phyloP scores from a whole-genome alignment of 2,113 vertebrate species.

The Eptesicus fuscus region DNA sequence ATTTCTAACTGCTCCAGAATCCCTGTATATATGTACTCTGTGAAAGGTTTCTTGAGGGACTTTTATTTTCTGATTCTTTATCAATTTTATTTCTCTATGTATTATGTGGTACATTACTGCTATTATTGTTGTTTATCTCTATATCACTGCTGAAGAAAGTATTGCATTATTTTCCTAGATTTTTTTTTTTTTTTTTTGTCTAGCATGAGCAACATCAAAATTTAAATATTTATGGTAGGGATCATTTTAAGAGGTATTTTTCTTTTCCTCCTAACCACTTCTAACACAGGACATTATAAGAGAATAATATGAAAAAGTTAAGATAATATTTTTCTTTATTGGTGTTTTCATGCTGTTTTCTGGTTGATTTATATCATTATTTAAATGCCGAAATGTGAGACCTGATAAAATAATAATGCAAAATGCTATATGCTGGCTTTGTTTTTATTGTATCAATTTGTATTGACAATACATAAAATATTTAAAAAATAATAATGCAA shows the following conservation, averaged over 20 bases:
- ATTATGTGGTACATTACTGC: not conserved
- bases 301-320: conserved; percentile 63
- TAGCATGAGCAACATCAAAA: conserved; percentile 40
- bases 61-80: conserved; percentile 56
- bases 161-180: conserved; percentile 34
- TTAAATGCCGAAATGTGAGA: conserved; percentile 74
- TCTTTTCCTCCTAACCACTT: conserved; percentile 44
- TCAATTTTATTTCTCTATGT: conserved; percentile 69
- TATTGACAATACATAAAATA: conserved; percentile 74
- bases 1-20: conserved; percentile 26
- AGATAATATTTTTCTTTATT: conserved; percentile 70
- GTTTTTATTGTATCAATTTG: conserved; percentile 78
- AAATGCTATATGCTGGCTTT: conserved; percentile 60
- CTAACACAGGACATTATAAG: conserved; percentile 31
- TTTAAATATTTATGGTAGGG: conserved; percentile 66
- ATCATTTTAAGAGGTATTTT: conserved; percentile 54
- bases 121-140: conserved; percentile 61
- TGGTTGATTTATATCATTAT: conserved; percentile 72
- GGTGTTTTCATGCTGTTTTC: conserved; percentile 73
- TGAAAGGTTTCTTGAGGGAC: conserved; percentile 52
- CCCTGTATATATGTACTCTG: conserved; percentile 21
- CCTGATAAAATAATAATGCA: conserved; percentile 78
- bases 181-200: conserved; percentile 22
- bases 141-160: not conserved
- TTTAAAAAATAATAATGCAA: conserved; percentile 77